These are phyloP conservation scores for Drosophila austrosaltans DNA, from an alignment of 2,888 invertebrate species.

Conservation along the genomic window DNA sequence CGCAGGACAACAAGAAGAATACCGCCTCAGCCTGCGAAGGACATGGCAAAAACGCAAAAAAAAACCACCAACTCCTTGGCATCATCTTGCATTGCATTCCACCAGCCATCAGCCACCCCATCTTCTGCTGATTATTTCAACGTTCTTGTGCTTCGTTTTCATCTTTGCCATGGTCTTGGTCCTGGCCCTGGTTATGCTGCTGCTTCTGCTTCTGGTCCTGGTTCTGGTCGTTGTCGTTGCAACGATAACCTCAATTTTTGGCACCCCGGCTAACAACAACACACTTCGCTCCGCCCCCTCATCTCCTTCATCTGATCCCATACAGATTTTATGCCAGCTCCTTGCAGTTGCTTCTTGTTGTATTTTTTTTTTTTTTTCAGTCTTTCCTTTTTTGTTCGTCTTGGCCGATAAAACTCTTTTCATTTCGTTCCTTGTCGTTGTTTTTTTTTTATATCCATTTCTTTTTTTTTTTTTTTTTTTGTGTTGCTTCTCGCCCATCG, in stretches of 20 bases:
- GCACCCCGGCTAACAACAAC: constrained; percentile 78
- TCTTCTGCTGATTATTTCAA: constrained; percentile 27
- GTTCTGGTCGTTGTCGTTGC: constrained; percentile 34
- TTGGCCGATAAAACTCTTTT: constrained; percentile 72
- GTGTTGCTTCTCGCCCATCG: constrained; percentile 26
- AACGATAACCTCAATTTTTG: constrained; percentile 80
- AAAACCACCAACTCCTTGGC: constrained; percentile 48
- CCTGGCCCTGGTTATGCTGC: not conserved
- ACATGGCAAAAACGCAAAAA: constrained; percentile 17
- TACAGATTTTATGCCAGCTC: constrained; percentile 70
- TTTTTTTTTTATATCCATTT: constrained; percentile 30
- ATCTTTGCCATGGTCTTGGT: not conserved
- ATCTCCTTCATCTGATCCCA: constrained; percentile 16
- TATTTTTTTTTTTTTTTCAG: constrained; percentile 16
- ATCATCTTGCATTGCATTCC: constrained; percentile 21
- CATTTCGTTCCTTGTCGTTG: constrained; percentile 60
- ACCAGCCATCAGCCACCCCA: not conserved
- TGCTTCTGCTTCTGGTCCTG: not conserved
- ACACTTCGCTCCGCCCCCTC: constrained; percentile 40
- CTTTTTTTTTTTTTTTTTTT: constrained; percentile 15
- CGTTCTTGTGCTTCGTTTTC: constrained; percentile 2
- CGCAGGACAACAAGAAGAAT: constrained; percentile 58
- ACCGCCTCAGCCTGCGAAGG: constrained; percentile 32
- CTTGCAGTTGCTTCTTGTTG: constrained; percentile 58
- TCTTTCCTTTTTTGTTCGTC: constrained; percentile 29